Conservation (phyloP, 2,888 invertebrate genomes). For the Meandrusa payeni region DNA sequence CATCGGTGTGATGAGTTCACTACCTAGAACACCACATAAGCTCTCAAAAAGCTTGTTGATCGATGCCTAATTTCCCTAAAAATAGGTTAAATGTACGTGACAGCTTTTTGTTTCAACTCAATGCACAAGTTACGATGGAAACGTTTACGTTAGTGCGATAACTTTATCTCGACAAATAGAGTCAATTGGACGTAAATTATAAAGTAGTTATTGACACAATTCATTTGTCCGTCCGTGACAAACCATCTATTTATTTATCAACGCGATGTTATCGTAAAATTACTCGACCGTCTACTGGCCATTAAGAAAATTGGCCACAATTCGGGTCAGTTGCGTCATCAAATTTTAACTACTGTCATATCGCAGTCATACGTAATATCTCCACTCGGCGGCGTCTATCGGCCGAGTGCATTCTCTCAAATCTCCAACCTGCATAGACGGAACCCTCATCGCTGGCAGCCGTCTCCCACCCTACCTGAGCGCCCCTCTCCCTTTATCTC, state of each 20-base stretch:
- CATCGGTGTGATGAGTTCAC: too few species aligned
- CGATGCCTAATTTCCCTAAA: too few species aligned
- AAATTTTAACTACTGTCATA: constrained; percentile 32
- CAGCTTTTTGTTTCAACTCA: too few species aligned
- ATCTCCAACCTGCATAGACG: constrained; percentile 64
- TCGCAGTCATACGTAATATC: constrained; percentile 6
- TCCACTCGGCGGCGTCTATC: constrained; percentile 24
- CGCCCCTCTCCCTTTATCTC: constrained; percentile 49
- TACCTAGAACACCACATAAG: too few species aligned
- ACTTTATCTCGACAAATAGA: too few species aligned
- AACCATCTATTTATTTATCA: constrained; percentile 43
- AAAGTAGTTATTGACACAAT: constrained; percentile 15
- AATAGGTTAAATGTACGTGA: too few species aligned
- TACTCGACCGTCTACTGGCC: constrained; percentile 55
- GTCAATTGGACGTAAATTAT: constrained; percentile 15
- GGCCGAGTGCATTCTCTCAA: constrained; percentile 61
- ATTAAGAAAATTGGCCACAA: constrained; percentile 64
- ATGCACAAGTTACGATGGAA: too few species aligned
- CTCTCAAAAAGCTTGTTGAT: too few species aligned
- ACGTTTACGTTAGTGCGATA: too few species aligned
- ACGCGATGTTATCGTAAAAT: constrained; percentile 56
- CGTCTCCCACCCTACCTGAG: constrained; percentile 65
- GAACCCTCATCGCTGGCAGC: constrained; percentile 60
- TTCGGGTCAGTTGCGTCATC: constrained; percentile 65
- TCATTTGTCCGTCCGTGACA: constrained; percentile 11